Evolutionary conservation across 2,797 vertebrate species (phyloP), one percentile per base, ranked within the genome.

Genomic region (Aselliscus stoliczkanus): DNA sequence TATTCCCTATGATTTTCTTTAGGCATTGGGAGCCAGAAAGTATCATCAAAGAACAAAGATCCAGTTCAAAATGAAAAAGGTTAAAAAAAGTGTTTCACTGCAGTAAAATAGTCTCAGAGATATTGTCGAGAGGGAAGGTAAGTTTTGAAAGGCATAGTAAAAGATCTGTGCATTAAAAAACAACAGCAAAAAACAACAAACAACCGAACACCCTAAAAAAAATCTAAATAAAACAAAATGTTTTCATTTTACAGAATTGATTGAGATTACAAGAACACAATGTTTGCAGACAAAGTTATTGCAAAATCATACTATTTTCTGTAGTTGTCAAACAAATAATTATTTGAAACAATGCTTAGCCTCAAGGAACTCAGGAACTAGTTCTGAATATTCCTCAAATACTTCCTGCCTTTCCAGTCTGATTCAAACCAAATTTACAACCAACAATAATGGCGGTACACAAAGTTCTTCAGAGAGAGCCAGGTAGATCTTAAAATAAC

Each of bases 1-100:
- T 79, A 69, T 47, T 93, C 90, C 52, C 70, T 93, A 50, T 56
- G 90, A 94, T 94, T 95, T 88, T 91, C 87, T 92, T 92, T 67
- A 80, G 47, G 20, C 44, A 65, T 86, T 77, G n/a, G 50, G 29
- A 79, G 69, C 73, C 79, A 95, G 25, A 47, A 88, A 95, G 34
- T 54, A 72, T 54, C 64, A 82, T 86, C 73, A 70, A n/a, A 94
- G 54, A 90, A 84, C 42, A 96, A 94, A 84, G 39, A 77, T 7
- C 9, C 31, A 80, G 62, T 90, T 80, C 82, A 88, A 95, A 90
- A 96, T 3, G 13, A 60, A 93, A 75, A 81, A 73, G 47, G 20
- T 12, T 20, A 62, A 79, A 23, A 25, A 79, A 73, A 77, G 6
- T 58, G 6, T 87, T 72, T 58, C n/a, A 27, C 7, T 69, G 29